These are phyloP conservation scores for Semnopithecus entellus DNA, from an alignment of 2,113 vertebrate genomes.

Conservation along the genomic window DNA sequence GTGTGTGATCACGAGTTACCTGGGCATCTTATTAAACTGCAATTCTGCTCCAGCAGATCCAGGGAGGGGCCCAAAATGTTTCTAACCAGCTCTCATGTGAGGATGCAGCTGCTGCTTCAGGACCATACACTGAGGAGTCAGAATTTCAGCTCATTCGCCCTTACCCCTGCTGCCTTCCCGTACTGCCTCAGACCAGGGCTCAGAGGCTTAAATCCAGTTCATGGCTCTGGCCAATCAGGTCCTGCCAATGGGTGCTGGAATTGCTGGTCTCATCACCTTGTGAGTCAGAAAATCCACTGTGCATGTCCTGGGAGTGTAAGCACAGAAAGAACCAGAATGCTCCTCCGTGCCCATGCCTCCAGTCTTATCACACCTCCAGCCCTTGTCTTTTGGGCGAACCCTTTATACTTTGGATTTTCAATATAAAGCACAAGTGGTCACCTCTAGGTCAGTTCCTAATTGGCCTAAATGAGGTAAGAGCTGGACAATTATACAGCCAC, in stretches of 20 bases:
- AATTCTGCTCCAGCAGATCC: background rate
- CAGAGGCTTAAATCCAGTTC: background rate
- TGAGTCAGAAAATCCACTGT: background rate
- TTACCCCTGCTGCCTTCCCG: background rate
- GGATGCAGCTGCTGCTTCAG: accelerated
- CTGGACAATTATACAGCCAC: slow-evolving; percentile 12
- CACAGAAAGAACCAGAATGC: background rate
- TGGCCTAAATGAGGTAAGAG: slow-evolving; percentile 56
- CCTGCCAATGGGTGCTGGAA: background rate
- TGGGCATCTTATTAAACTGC: background rate
- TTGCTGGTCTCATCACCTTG: background rate
- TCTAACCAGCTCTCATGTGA: background rate
- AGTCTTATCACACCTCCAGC: background rate
- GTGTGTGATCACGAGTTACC: background rate
- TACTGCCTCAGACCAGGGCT: too few species aligned
- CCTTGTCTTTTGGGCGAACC: background rate
- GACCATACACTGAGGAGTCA: accelerated
- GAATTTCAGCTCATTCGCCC: accelerated
- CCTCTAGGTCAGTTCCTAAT: slow-evolving; percentile 44
- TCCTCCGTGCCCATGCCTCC: accelerated
- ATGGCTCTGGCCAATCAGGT: background rate
- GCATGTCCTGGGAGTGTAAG: background rate
- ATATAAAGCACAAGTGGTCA: slow-evolving; percentile 30
- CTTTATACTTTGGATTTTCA: background rate
- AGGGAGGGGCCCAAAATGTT: accelerated